phyloP scores from a whole-genome alignment of 23 tunicate genomes.

The Pegea sp. region DNA sequence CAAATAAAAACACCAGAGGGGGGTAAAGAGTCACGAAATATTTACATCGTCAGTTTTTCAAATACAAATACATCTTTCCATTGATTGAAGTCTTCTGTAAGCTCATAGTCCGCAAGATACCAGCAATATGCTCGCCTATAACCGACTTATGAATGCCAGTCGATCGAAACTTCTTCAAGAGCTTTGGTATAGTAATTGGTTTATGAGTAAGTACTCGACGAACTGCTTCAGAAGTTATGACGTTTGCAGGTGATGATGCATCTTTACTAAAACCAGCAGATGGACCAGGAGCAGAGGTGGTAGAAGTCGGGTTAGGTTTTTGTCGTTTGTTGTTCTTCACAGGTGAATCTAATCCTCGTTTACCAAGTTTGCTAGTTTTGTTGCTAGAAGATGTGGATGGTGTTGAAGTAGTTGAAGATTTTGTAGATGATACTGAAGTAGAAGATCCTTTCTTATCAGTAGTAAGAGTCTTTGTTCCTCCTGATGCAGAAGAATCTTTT shows the following conservation, averaged over 20 bases:
- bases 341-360: too few relatives aligned
- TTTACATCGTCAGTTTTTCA: constrained; percentile 7
- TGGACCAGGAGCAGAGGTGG: constrained; percentile 25
- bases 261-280: constrained; percentile 4
- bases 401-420: too few relatives aligned
- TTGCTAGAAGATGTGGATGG: too few relatives aligned
- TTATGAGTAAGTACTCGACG: constrained; percentile 43
- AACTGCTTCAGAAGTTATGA: constrained; percentile 55
- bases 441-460: constrained; percentile 29
- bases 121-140: constrained; percentile 41
- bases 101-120: constrained; percentile 32
- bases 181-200: constrained; percentile 71
- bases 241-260: constrained; percentile 10
- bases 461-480: constrained; percentile 16
- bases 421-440: constrained; percentile 10
- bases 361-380: too few relatives aligned
- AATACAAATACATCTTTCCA: constrained; percentile 60
- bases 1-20: background rate
- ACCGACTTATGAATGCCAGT: constrained; percentile 47
- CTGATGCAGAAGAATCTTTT: too few relatives aligned
- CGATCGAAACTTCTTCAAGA: constrained; percentile 67
- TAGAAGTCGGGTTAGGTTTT: too few relatives aligned
- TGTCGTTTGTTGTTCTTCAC: too few relatives aligned
- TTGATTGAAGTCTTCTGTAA: constrained; percentile 49
- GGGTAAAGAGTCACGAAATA: background rate